These are phyloP conservation scores for Ceramica pisi DNA, from an alignment of 2,888 invertebrate species.

Conservation along the genomic window DNA sequence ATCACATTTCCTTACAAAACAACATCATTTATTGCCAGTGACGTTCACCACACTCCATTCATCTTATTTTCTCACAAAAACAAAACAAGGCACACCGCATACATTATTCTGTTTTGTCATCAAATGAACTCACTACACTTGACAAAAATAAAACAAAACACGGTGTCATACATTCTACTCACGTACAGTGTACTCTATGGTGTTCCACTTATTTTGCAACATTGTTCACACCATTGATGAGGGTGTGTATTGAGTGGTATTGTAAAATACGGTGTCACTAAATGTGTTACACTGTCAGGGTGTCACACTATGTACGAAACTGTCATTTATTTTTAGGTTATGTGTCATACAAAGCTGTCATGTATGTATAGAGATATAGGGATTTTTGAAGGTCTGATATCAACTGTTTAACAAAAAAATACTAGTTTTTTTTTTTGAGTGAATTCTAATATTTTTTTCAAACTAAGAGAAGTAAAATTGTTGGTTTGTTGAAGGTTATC, in stretches of 20 bases:
- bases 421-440: too few species aligned
- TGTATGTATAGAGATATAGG: too few species aligned
- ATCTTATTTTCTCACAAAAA: slow-evolving; percentile 9
- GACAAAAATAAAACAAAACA: slow-evolving; percentile 37
- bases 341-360: too few species aligned
- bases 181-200: slow-evolving; percentile 44
- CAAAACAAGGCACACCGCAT: neutral
- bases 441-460: too few species aligned
- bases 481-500: too few species aligned
- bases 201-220: slow-evolving; percentile 44
- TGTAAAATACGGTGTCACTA: slow-evolving; percentile 17
- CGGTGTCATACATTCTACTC: slow-evolving; percentile 30
- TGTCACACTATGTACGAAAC: too few species aligned
- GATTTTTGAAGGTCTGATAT: too few species aligned
- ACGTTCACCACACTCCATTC: neutral
- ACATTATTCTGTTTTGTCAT: slow-evolving; percentile 34
- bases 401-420: too few species aligned
- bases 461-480: too few species aligned
- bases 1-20: neutral
- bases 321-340: neutral
- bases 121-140: slow-evolving; percentile 31
- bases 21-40: neutral
- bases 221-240: slow-evolving; percentile 52
- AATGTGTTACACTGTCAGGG: slow-evolving; percentile 17
- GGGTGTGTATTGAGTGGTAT: slow-evolving; percentile 34